These are phyloP conservation scores for Myripristis jacobus DNA, from an alignment of 2,797 vertebrate genomes.

Conservation along the genomic window DNA sequence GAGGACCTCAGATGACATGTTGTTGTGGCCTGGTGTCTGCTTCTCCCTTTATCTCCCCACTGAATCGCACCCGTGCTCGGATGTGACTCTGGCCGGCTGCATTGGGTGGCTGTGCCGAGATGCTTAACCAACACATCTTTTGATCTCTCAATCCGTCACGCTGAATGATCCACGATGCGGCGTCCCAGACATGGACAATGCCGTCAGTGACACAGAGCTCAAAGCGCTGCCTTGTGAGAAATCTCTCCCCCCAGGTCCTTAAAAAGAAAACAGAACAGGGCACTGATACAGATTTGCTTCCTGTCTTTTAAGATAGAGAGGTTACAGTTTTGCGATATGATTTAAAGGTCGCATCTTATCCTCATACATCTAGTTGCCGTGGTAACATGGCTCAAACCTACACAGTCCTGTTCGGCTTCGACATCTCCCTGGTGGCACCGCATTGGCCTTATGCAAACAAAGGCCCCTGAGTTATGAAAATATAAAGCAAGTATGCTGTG, in stretches of 20 bases:
- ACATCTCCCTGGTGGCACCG: slow-evolving; percentile 21
- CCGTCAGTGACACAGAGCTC: slow-evolving; percentile 26
- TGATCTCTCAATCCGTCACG: slow-evolving; percentile 24
- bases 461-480: slow-evolving; percentile 65
- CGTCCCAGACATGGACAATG: not conserved
- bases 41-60: slow-evolving; percentile 35
- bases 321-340: not conserved
- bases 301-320: slow-evolving; percentile 7
- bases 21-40: slow-evolving; percentile 18
- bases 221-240: slow-evolving; percentile 35
- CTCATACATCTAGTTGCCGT: slow-evolving; percentile 34
- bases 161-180: slow-evolving; percentile 5
- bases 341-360: slow-evolving; percentile 15
- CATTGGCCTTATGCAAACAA: slow-evolving; percentile 58
- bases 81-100: slow-evolving; percentile 50
- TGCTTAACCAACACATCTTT: slow-evolving; percentile 41
- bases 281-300: slow-evolving; percentile 1
- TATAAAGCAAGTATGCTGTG: slow-evolving; percentile 37
- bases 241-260: not conserved
- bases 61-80: slow-evolving; percentile 45
- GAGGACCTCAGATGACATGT: slow-evolving; percentile 44
- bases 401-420: slow-evolving; percentile 8
- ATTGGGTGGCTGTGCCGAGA: slow-evolving; percentile 16
- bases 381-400: slow-evolving; percentile 37
- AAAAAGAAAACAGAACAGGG: too few species aligned